A percentile compares a stretch with the other conserved stretches of the same genome.
Evolutionary conservation across 2,888 invertebrate genomes (phyloP).

Genomic region (Pheosia tremula): DNA sequence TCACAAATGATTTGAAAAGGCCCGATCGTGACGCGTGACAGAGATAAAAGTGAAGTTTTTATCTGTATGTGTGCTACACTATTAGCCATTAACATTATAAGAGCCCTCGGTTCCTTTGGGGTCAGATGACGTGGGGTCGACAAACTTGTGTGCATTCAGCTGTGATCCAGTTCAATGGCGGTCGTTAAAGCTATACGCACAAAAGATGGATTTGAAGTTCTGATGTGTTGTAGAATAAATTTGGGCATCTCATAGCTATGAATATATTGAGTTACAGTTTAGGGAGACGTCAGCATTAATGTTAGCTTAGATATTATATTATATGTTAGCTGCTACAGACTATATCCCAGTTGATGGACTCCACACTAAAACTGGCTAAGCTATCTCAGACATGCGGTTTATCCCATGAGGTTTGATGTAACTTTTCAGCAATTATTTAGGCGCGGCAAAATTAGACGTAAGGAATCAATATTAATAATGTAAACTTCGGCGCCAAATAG

Average conservation of each 20-base stretch:
- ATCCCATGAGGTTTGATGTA: too few relatives aligned
- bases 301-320: slow-evolving; percentile 4
- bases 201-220: slow-evolving; percentile 51
- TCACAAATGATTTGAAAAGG: slow-evolving; percentile 34
- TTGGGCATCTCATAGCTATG: background rate
- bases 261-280: background rate
- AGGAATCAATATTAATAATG: too few relatives aligned
- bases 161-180: slow-evolving; percentile 48
- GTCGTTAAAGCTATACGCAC: slow-evolving; percentile 47
- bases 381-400: too few relatives aligned
- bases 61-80: slow-evolving; percentile 57
- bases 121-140: slow-evolving; percentile 69
- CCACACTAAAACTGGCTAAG: too few relatives aligned
- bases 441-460: too few relatives aligned
- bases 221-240: slow-evolving; percentile 17
- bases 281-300: slow-evolving; percentile 1
- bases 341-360: too few relatives aligned
- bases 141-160: slow-evolving; percentile 72
- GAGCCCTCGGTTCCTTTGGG: slow-evolving; percentile 74
- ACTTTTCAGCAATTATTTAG: too few relatives aligned
- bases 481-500: too few relatives aligned
- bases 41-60: slow-evolving; percentile 65
- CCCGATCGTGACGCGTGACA: slow-evolving; percentile 65
- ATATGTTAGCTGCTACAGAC: too few relatives aligned
- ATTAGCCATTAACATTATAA: slow-evolving; percentile 70